Base-by-base conservation (phyloP, 23 tunicate genomes). In the Ciona savignyi region DNA sequence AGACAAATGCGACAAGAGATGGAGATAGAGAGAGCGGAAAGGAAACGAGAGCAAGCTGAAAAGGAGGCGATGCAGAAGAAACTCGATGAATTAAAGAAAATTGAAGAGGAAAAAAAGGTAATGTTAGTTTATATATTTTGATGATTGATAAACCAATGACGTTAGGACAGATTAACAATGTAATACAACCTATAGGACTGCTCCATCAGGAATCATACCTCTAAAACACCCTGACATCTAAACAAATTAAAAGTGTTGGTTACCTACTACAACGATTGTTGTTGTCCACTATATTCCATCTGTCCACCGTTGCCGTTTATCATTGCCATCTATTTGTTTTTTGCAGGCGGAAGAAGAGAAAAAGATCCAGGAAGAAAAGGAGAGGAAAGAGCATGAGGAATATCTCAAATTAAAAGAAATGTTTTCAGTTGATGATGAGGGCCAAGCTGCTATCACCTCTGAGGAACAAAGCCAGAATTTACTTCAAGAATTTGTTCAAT, bases 391-490 rank as follows among this genome's bases (percentile, higher is more conserved):
- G 51, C 74, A 74, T 33, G 97, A 91, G 32, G 93, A 86, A 32
- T 91, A 91, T 71, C 64, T 80, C 21, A 83, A 91, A 51, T 27
- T 91, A 80, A 85, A 76, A 34, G 80, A 80, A 51, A 49, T 31
- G 63, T 91, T 91, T 62, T 81, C 48, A 28, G 32, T 91, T 20
- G 91, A 84, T 26, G 97, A 91, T 33, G 97, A 91, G 77, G 97
- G 97, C 0, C 69, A 80, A 48, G 83, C 35, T 26, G 82, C 28
- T 19, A 1, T 51, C 25, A 77, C 56, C 6, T 78, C 75, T 28
- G 86, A 91, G 31, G 88, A 83, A 76, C 49, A 78, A 33, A 61
- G 70, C 2, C 60, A 76, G 66, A 70, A 84, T 67, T 33, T 77
- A 11, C 78, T 91, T 3, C 77, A 85, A 63, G 92, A 84, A 60